Base-by-base conservation (phyloP, 2,797 vertebrate species). In the Alectoris magna region DNA sequence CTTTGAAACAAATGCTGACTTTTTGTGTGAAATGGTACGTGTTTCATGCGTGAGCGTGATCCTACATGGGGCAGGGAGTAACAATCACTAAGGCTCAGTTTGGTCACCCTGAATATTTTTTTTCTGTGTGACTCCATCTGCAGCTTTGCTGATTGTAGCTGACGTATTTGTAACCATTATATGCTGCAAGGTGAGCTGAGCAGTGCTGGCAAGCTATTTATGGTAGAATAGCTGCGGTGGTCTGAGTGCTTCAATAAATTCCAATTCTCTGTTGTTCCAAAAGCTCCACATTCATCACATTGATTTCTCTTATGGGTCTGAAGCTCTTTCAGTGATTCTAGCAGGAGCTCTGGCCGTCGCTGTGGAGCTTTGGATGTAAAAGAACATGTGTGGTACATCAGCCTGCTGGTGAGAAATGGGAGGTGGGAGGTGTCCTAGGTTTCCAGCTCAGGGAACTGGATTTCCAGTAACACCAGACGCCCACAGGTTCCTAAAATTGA, bases 391-490 rank as follows among this genome's bases (percentile, higher is more conserved):
- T 70, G 83, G 48, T 56, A 82, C 74, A 31, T 81, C 78, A 92
- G 79, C 56, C 41, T 93, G 81, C 82, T 68, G 87, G 94, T 96
- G 91, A 94, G 91, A 95, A 92, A 70, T 19, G n/a, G 7, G 84
- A 90, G 41, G 96, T 96, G 80, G 94, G 96, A 96, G 88, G 94
- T 96, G 94, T 96, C 88, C 71, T 36, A 82, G 84, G 56, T 91
- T 96, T 93, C 94, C 93, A 93, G 93, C 80, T 56, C 89, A 79
- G 62, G 67, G 93, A 95, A 44, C 82, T 95, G 56, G 60, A 87
- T 95, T 96, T 94, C 89, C 91, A 96, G 83, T 88, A 92, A 95
- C 86, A 95, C 93, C 41, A 90, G 75, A 94, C 93, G 93, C 92
- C 93, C 77, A 93, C 94, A 11, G 76, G 53, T 93, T 84, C 92